phyloP scores from a whole-genome alignment of 2,888 invertebrate species.

The Ophion obscuratus region DNA sequence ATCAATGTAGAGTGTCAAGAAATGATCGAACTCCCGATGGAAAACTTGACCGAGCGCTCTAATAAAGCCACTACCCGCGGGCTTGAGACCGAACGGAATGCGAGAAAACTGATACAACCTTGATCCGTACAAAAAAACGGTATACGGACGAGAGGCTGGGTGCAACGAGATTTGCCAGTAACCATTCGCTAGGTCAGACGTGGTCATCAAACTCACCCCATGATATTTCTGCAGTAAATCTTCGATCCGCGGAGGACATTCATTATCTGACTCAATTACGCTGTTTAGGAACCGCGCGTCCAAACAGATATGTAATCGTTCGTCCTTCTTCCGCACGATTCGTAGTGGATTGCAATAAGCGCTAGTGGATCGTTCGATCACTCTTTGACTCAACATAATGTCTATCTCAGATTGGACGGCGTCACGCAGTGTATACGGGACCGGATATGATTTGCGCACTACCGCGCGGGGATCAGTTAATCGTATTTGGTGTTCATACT shows the following conservation, averaged over 20 bases:
- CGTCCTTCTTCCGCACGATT: too few relatives aligned
- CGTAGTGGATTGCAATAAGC: neutral
- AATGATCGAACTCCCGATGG: slow-evolving; percentile 56
- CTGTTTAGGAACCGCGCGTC: too few relatives aligned
- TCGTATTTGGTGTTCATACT: neutral
- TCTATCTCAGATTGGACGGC: neutral
- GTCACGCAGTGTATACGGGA: neutral
- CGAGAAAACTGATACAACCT: slow-evolving; percentile 73
- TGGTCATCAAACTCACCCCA: slow-evolving; percentile 62
- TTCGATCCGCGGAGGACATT: slow-evolving; percentile 66
- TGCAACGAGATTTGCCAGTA: slow-evolving; percentile 66
- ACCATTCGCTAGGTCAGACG: slow-evolving; percentile 65
- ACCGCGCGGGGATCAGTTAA: neutral
- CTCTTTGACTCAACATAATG: neutral
- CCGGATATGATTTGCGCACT: neutral
- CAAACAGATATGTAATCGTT: too few relatives aligned
- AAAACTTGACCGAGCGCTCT: too few relatives aligned
- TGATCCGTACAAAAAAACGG: slow-evolving; percentile 69
- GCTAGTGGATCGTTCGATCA: slow-evolving; percentile 1
- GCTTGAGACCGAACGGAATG: slow-evolving; percentile 71
- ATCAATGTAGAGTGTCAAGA: slow-evolving; percentile 74
- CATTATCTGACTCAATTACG: slow-evolving; percentile 40
- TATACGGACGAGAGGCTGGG: slow-evolving; percentile 51
- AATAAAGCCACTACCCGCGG: too few relatives aligned
- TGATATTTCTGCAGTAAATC: slow-evolving; percentile 67